phyloP scores from a whole-genome alignment of 2,113 vertebrate species.

The Fregetta grallaria region DNA sequence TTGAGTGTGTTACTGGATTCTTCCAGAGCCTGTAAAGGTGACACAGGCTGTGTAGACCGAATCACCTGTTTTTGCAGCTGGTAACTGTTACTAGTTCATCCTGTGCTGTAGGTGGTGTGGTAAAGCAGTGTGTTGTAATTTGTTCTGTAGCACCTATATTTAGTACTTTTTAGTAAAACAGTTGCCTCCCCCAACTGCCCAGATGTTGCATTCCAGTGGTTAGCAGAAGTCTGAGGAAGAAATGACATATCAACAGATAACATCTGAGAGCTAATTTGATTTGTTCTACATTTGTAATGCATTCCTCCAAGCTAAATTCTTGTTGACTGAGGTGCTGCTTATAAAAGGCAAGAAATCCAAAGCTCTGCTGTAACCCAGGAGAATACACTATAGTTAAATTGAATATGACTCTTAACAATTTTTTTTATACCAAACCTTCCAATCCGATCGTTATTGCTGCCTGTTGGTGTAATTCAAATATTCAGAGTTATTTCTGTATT shows the following conservation, averaged over 20 bases:
- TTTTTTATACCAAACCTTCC: not conserved
- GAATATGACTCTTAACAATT: not conserved
- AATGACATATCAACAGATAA: slow-evolving; percentile 28
- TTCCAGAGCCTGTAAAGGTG: not conserved
- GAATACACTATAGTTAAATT: not conserved
- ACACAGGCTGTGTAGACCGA: not conserved
- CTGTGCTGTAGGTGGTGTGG: not conserved
- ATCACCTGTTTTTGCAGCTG: not conserved
- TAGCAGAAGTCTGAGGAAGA: slow-evolving; percentile 24
- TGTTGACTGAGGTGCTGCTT: slow-evolving; percentile 17
- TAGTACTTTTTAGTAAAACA: not conserved
- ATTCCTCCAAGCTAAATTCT: slow-evolving; percentile 31
- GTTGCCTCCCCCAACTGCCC: not conserved
- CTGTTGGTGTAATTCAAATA: not conserved
- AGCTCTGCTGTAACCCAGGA: not conserved
- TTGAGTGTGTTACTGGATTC: not conserved
- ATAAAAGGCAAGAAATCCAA: not conserved
- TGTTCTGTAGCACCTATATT: not conserved
- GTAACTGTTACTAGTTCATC: not conserved
- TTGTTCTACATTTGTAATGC: slow-evolving; percentile 42
- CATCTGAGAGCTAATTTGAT: slow-evolving; percentile 51
- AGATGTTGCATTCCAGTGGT: slow-evolving; percentile 36
- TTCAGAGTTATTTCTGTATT: not conserved
- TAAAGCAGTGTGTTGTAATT: not conserved
- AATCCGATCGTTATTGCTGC: fast-evolving